These are phyloP conservation scores for Argyrosomus regius DNA, from an alignment of 2,797 vertebrate species.

Conservation along the genomic window DNA sequence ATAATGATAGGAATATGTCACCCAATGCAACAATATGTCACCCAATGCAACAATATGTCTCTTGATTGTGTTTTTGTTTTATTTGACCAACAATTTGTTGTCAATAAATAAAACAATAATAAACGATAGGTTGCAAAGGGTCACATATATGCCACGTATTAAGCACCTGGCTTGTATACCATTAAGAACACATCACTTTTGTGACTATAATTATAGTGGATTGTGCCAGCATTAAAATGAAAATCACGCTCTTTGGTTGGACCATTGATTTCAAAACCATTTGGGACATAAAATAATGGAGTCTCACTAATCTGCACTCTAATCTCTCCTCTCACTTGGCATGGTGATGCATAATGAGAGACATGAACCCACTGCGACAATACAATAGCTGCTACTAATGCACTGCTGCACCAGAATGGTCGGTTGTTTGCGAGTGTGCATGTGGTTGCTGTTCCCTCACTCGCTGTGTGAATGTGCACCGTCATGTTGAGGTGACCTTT, in stretches of 20 bases:
- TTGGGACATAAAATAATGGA: constrained; percentile 71
- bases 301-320: constrained; percentile 71
- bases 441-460: constrained; percentile 4
- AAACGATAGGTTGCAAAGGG: not conserved
- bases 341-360: constrained; percentile 70
- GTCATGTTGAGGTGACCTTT: constrained; percentile 28
- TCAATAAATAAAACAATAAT: not conserved
- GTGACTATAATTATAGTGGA: constrained; percentile 29
- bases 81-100: not conserved
- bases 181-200: constrained; percentile 22
- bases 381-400: constrained; percentile 50
- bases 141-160: constrained; percentile 1
- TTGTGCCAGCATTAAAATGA: constrained; percentile 41
- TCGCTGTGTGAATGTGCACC: constrained; percentile 19
- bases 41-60: not conserved
- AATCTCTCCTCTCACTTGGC: constrained; percentile 71
- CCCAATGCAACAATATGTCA: not conserved
- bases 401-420: constrained; percentile 30
- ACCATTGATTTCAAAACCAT: constrained; percentile 72
- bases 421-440: constrained; percentile 7
- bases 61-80: not conserved
- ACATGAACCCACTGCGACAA: constrained; percentile 39
- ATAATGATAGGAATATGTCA: not conserved
- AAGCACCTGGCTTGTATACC: not conserved
- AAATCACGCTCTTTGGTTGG: constrained; percentile 49